Evolutionary conservation across 2,888 invertebrate genomes (phyloP), one percentile per base, ranked within the genome.

Genomic region (Apodemia duryi): DNA sequence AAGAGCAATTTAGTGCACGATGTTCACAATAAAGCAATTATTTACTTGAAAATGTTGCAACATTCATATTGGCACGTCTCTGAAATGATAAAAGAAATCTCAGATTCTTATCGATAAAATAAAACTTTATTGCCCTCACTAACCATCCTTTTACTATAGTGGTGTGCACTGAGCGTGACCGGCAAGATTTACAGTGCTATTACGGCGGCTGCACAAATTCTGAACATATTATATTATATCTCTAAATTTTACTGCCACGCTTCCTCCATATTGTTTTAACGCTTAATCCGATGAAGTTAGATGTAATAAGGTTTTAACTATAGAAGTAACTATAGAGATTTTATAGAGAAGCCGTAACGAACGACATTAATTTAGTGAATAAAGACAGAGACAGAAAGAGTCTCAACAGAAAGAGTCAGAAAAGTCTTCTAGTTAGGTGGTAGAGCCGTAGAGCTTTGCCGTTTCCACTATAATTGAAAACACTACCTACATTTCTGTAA

Each of bases 161-260:
- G 76, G 70, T 77, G 82, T 69, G 74, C 85, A 80, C 78, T 70
- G 75, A 81, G 81, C 85, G 83, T 77, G 79, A 85, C 88, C 76
- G 69, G 73, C 75, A 78, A 87, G 87, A 88, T 88, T 87, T 87
- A 87, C 83, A 80, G 82, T 78, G 82, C 86, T 85, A 86, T 88
- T 87, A 87, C 83, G 81, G 81, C 81, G 77, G 80, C 79, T 81
- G 83, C 82, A 81, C 79, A 84, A 84, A 83, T 79, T 81, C 78
- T 78, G 76, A 72, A 78, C 79, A 83, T 84, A 81, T 83, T 81
- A 81, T 78, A 78, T 79, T 74, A 79, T 64, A 64, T 64, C 64
- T 49, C 21, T 61, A 61, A 54, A 29, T 51, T 64, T 64, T 64
- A 64, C 64, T 61, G 51, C 61, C 60, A 38, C 61, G 54, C 61